phyloP scores from a whole-genome alignment of 2,113 vertebrate species.

The Barbus barbus region DNA sequence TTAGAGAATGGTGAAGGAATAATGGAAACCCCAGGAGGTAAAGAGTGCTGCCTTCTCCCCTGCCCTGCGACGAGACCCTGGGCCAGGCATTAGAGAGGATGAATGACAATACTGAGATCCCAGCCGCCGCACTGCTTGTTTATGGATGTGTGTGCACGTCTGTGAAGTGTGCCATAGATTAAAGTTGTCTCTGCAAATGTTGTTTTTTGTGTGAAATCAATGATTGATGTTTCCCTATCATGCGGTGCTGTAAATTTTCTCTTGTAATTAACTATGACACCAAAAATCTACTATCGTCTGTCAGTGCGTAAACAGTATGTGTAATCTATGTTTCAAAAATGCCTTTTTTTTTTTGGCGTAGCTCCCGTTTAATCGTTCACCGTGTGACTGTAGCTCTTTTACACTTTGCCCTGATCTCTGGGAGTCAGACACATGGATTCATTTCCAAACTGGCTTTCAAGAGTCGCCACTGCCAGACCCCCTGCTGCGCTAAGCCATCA shows the following conservation, averaged over 20 bases:
- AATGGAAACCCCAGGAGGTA: slow-evolving; percentile 77
- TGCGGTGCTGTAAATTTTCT: slow-evolving; percentile 4
- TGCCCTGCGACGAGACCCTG: slow-evolving; percentile 42
- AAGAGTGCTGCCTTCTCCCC: slow-evolving; percentile 52
- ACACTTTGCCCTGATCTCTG: slow-evolving; percentile 41
- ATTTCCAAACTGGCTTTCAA: slow-evolving; percentile 58
- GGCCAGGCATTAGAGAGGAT: slow-evolving; percentile 59
- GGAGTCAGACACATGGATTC: slow-evolving; percentile 52
- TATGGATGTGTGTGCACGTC: slow-evolving; percentile 19
- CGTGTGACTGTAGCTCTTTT: slow-evolving; percentile 43
- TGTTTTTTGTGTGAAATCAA: neutral
- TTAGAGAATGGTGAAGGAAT: slow-evolving; percentile 70
- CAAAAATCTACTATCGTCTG: slow-evolving; percentile 26
- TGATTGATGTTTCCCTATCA: slow-evolving; percentile 23
- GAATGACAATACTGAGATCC: slow-evolving; percentile 55
- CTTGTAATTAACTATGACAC: slow-evolving; percentile 14
- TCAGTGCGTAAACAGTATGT: neutral
- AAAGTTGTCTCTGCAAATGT: slow-evolving; percentile 11
- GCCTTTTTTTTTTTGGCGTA: neutral
- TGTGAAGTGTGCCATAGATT: neutral
- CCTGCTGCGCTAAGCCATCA: slow-evolving; percentile 54
- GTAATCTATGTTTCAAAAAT: slow-evolving; percentile 31
- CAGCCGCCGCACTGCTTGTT: slow-evolving; percentile 8
- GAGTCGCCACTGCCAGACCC: slow-evolving; percentile 46
- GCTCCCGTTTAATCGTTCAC: slow-evolving; percentile 35